Percentiles rank a stretch among this genome's conserved stretches.
phyloP scores from a whole-genome alignment of 92 coral and sea anemone genomes.

The Phenganax marumi region DNA sequence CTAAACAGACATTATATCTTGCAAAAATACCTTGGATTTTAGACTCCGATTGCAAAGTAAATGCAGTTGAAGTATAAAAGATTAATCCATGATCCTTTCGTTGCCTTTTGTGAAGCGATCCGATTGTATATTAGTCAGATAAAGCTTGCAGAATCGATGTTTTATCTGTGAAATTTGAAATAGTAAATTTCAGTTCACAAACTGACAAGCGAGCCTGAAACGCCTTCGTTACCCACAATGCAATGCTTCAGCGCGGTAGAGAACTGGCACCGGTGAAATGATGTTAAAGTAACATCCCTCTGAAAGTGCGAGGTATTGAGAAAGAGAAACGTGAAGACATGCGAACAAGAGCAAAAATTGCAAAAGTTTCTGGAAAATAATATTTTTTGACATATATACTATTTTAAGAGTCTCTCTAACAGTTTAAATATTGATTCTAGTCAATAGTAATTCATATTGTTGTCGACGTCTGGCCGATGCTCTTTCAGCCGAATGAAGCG shows the following conservation, averaged over 20 bases:
- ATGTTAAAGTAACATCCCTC: background rate
- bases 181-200: conserved; percentile 14
- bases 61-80: background rate
- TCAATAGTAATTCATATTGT: background rate
- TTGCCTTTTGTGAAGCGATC: background rate
- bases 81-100: conserved; percentile 25
- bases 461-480: background rate
- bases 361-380: background rate
- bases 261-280: background rate
- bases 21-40: conserved; percentile 7
- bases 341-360: too few species aligned
- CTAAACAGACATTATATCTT: background rate
- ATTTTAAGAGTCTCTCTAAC: background rate
- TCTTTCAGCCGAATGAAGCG: conserved; percentile 1
- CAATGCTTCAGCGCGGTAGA: background rate
- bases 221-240: conserved; percentile 44
- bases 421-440: background rate
- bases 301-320: background rate
- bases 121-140: background rate
- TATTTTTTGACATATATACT: background rate
- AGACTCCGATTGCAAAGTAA: conserved; percentile 12
- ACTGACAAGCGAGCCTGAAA: conserved; percentile 42
- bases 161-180: background rate
- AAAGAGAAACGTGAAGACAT: too few species aligned
- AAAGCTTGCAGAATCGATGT: conserved; percentile 22